Evolutionary conservation across 2,888 invertebrate genomes (phyloP), one percentile per base, ranked within the genome.

Genomic region (Aporophyla lueneburgensis): DNA sequence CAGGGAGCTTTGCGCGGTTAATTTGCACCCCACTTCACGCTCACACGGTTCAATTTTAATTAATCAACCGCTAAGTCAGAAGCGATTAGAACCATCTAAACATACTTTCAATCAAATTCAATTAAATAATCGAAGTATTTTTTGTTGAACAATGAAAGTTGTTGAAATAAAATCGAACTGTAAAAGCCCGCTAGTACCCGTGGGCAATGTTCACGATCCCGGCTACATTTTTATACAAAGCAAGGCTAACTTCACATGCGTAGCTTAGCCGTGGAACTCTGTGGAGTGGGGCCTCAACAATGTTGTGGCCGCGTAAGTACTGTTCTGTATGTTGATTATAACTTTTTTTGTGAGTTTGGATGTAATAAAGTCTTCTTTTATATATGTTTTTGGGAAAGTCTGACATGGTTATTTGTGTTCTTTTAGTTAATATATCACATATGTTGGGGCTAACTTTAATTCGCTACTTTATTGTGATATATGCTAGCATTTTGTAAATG

Each of bases 251-350:
- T 24, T 24, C 14, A 46, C 19, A 19, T 24, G 19, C 46, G 46
- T 46, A 46, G 19, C 6, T 65, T 6, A 24, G 65, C 46, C 6
- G 19, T 24, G 65, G n/a, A 4, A 4, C 19, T 12, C 12, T 49
- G 19, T 65, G 24, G 46, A 19, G 6, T 43, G 4, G 5, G 6
- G 24, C 43, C 7, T 7, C 56, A 43, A 33, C 46, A 53, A 16
- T 62, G 46, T 68, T 53, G 46, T 65, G 46, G 21, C 33, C 16
- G 59, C 61, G 19, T 43, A 43, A 33, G 49, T 54, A 27, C 51
- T 51, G 40, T 58, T 73, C 12, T n/a, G 14, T 56, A 9, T 51
- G 43, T 53, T 80, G 51, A 74, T 67, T 54, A 66, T 33, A 54
- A 21, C 16, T 66, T 53, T 62, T 71, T 71, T 65, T 68, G 51